Evolutionary conservation across 2,797 vertebrate genomes (phyloP), one percentile per base, ranked within the genome.

Genomic region (Sarcophilus harrisii): DNA sequence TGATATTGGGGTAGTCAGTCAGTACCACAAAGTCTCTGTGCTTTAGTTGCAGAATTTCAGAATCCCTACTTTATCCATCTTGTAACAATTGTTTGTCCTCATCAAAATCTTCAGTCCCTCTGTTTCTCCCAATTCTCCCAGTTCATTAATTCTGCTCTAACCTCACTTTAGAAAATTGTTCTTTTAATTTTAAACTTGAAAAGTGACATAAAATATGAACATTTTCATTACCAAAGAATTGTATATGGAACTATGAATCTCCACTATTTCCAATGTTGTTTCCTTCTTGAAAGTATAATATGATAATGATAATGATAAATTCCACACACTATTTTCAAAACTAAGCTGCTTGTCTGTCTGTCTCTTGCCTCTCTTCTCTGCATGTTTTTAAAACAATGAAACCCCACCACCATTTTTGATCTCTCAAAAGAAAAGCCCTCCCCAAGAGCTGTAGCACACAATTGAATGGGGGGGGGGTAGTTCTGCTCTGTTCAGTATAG

Each of bases 401-500:
- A 93, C 91, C 97, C 95, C 93, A 92, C 96, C 96, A 92, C 96
- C 87, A 94, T 91, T 91, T 60, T 60, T 92, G 96, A 91, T 95
- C 93, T 97, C 96, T 94, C 49, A 95, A 94, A 92, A 90, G 58
- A 94, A 94, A 92, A 96, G 21, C 62, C 94, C 66, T 97, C 92
- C 92, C 90, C 91, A 73, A 58, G 92, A 96, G 66, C 49, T 89
- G 93, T 81, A 81, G 1, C 66, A 90, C 13, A 95, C 95, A 94
- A 92, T 94, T 96, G 95, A 59, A 12, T 0, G 30, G 93, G 95
- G n/a, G 30, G 93, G 95, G n/a, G 66, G 94, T 90, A 49, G 66
- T 93, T 73, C 94, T 81, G 87, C 13, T 62, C 12, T 91, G 93
- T 95, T 93, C 14, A 0, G 52, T 14, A 87, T 12, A 32, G 89